Conservation (phyloP, 2,888 invertebrate genomes). For the Dinocampus coccinellae region DNA sequence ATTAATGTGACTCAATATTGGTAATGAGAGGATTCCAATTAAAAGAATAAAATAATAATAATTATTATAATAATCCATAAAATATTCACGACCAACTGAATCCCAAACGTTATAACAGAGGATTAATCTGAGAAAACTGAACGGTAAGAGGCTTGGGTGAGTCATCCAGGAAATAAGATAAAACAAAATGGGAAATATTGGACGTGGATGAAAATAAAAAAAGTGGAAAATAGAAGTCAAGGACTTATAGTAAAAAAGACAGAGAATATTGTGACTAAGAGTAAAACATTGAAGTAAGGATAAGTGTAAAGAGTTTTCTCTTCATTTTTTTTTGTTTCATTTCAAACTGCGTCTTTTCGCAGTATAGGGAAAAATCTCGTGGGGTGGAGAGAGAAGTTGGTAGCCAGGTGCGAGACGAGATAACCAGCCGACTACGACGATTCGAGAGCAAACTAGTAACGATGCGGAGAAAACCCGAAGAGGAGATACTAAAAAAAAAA, state of each 20-base stretch:
- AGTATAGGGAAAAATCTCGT: conserved; percentile 9
- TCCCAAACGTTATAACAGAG: neutral
- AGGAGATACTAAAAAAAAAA: neutral
- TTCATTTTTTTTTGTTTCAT: neutral
- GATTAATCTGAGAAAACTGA: neutral
- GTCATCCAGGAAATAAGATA: conserved; percentile 34
- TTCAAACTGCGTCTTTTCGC: neutral
- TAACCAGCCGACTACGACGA: conserved; percentile 20
- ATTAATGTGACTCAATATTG: neutral
- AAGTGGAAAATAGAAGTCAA: conserved; percentile 2
- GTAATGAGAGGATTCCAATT: neutral
- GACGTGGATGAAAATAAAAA: neutral
- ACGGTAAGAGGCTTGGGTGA: neutral
- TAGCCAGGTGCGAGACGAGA: conserved; percentile 17
- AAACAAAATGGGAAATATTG: conserved; percentile 11
- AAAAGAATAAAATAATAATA: neutral
- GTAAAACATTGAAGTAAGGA: neutral
- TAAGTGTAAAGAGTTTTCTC: neutral
- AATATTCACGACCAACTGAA: neutral
- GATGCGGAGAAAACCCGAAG: conserved; percentile 2
- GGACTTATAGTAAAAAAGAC: neutral
- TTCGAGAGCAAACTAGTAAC: neutral
- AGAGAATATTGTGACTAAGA: neutral
- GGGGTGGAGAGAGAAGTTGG: neutral
- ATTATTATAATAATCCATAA: neutral